Base-by-base conservation (phyloP, 2,797 vertebrate genomes). In the Anabacerthia variegaticeps region DNA sequence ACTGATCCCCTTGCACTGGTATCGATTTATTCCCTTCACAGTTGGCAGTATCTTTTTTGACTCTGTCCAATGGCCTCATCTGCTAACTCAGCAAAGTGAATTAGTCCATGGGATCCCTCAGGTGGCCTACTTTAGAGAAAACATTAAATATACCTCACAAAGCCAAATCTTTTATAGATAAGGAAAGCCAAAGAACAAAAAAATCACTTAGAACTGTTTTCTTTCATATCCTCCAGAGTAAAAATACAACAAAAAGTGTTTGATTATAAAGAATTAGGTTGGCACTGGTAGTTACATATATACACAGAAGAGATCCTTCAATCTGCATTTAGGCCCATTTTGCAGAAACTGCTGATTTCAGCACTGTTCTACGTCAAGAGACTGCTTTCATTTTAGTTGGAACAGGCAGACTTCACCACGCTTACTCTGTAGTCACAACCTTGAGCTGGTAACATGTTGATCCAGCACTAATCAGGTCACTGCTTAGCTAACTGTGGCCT, bases 221-320 rank as follows among this genome's bases (percentile, higher is more conserved):
- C 21, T 51, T 69, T 92, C 85, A 68, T 89, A 90, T 69, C 80
- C 93, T 97, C 80, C 58, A 73, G 62, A 88, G 94, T 89, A 72
- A 94, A 97, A 97, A 88, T 84, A 94, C 2, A 2, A 92, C 68
- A 94, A 95, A 97, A 98, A 95, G 75, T 94, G 94, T 94, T 88
- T 96, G 95, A 98, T 98, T 94, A 92, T 91, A 95, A 97, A 95
- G 96, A 97, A 97, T 91, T 92, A 93, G 89, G 90, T 88, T 96
- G 88, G 93, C 92, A 95, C 56, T 82, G 39, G 68, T 93, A 91
- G 81, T 95, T 94, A 82, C 52, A 46, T 55, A 75, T 9, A 77
- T 39, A 88, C 32, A 91, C 49, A 82, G 77, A 93, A 93, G 65
- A 97, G 89, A 87, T 95, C 89, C 89, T 96, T 96, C 94, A 95